These are phyloP conservation scores for Drosophila bifasciata DNA, from an alignment of 1,140 invertebrate genomes.

Conservation along the genomic window DNA sequence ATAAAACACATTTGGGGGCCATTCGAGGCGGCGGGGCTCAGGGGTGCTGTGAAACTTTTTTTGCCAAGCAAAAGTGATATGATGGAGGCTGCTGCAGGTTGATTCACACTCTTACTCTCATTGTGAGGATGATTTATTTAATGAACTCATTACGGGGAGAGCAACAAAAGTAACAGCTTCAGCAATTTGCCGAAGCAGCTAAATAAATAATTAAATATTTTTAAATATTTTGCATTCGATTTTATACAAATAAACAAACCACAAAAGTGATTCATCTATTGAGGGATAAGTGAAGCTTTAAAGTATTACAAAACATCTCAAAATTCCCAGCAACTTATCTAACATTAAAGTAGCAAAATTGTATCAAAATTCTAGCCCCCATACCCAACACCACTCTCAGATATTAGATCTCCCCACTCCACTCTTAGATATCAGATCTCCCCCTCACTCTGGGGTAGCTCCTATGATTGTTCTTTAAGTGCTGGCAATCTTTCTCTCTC, in stretches of 20 bases:
- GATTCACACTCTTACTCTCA: slow-evolving; percentile 3
- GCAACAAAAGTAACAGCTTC: background rate
- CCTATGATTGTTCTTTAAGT: slow-evolving; percentile 16
- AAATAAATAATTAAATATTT: slow-evolving; percentile 7
- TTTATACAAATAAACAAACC: background rate
- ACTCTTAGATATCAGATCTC: background rate
- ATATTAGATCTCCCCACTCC: no score
- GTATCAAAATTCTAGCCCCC: no score
- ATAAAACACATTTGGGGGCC: slow-evolving; percentile 55
- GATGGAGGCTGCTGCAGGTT: slow-evolving; percentile 18
- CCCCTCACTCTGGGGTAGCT: background rate
- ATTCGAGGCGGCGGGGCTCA: background rate
- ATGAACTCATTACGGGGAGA: background rate
- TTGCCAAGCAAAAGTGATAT: slow-evolving; percentile 18
- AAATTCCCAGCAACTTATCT: no score
- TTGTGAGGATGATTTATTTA: background rate
- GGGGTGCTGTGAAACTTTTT: slow-evolving; percentile 23
- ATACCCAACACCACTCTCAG: no score
- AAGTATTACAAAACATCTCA: no score
- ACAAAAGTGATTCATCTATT: no score
- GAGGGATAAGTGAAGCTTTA: no score
- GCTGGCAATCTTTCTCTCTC: slow-evolving; percentile 4
- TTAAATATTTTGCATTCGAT: background rate
- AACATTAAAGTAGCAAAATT: no score
- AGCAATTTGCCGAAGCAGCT: slow-evolving; percentile 2